Conservation (phyloP, 1,140 invertebrate genomes). For the Cydia fagiglandana region DNA sequence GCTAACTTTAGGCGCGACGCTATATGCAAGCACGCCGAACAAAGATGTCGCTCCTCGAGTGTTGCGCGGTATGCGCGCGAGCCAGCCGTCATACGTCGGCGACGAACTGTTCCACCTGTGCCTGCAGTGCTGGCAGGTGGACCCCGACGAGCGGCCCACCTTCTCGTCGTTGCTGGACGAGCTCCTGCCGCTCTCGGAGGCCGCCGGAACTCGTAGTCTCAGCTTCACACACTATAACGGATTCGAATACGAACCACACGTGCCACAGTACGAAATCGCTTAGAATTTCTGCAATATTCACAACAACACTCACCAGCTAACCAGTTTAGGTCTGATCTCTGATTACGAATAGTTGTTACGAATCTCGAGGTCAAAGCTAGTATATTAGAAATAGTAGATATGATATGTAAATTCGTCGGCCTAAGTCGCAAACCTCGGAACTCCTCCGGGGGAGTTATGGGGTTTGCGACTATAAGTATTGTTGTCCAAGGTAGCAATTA, state of each 20-base stretch:
- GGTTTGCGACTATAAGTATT: too few relatives aligned
- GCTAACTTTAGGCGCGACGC: constrained; percentile 89
- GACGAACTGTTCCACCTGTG: constrained; percentile 91
- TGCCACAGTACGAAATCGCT: constrained; percentile 70
- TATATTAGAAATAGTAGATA: not conserved
- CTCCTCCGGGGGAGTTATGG: too few relatives aligned
- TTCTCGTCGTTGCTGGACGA: constrained; percentile 62
- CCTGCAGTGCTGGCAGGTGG: constrained; percentile 91
- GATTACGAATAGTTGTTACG: not conserved
- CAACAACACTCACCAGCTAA: not conserved
- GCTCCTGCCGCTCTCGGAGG: constrained; percentile 56
- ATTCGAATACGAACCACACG: constrained; percentile 72
- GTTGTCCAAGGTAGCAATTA: too few relatives aligned
- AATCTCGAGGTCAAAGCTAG: not conserved
- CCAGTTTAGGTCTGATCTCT: not conserved
- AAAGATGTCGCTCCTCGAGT: constrained; percentile 86
- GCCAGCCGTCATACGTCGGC: constrained; percentile 85
- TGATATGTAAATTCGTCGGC: not conserved
- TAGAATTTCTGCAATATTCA: constrained; percentile 42
- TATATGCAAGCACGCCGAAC: constrained; percentile 84
- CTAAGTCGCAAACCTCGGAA: too few relatives aligned
- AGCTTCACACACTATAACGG: constrained; percentile 76
- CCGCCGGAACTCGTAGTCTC: constrained; percentile 59
- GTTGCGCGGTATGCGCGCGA: constrained; percentile 83
- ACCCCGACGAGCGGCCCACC: constrained; percentile 87